These are phyloP conservation scores for Plumapathes pennacea DNA, from an alignment of 92 coral and sea anemone genomes.

Conservation along the genomic window DNA sequence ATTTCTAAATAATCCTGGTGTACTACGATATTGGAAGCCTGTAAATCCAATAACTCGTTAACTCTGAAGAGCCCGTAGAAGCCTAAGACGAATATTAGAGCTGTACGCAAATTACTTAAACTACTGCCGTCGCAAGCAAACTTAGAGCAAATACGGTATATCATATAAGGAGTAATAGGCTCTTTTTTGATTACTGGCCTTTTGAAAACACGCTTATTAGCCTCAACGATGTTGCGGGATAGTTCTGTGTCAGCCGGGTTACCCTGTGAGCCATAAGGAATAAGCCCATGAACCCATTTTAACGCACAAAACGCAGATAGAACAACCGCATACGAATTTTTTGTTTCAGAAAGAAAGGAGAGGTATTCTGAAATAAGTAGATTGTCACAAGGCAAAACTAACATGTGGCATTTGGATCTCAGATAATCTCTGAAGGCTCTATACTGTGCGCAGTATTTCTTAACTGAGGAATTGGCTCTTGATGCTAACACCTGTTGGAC, in stretches of 20 bases:
- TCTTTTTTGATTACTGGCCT: conserved; percentile 21
- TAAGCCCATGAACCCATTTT: conserved; percentile 15
- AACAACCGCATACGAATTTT: conserved; percentile 21
- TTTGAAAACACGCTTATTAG: conserved; percentile 16
- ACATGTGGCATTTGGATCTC: neutral
- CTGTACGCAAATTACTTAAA: conserved; percentile 31
- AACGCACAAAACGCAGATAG: conserved; percentile 13
- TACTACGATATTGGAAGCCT: conserved; percentile 23
- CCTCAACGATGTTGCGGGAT: conserved; percentile 11
- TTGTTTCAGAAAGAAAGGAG: conserved; percentile 22
- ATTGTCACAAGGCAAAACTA: conserved; percentile 24
- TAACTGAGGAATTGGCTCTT: conserved; percentile 13
- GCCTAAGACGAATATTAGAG: conserved; percentile 36
- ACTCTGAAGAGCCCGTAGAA: conserved; percentile 34
- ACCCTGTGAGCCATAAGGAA: conserved; percentile 11
- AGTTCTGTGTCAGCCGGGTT: conserved; percentile 20
- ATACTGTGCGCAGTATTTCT: conserved; percentile 17
- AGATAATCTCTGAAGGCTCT: conserved; percentile 11
- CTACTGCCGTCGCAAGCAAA: conserved; percentile 12
- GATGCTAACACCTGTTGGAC: conserved; percentile 21
- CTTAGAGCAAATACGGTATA: conserved; percentile 2
- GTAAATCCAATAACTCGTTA: conserved; percentile 22
- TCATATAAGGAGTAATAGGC: conserved; percentile 30
- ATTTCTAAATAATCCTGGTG: conserved; percentile 25
- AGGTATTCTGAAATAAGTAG: conserved; percentile 17